These are phyloP conservation scores for Diplodus sargus DNA, from an alignment of 2,797 vertebrate species.

Conservation along the genomic window DNA sequence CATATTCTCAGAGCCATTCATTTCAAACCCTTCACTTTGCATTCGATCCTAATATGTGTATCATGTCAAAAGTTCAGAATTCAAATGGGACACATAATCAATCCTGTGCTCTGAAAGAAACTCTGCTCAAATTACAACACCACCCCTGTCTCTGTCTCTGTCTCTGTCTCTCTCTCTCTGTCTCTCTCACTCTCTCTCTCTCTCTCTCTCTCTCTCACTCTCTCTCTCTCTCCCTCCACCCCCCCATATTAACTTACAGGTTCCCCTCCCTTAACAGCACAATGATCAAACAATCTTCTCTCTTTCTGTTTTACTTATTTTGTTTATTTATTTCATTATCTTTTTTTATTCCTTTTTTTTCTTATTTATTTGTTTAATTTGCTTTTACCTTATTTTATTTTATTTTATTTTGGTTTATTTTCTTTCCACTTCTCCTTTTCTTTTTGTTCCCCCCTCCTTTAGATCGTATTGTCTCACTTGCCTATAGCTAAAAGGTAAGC, in stretches of 20 bases:
- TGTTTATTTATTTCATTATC: conserved; percentile 52
- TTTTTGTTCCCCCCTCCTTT: conserved; percentile 90
- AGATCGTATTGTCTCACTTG: conserved; percentile 99
- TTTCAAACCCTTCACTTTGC: background rate
- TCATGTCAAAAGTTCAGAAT: background rate
- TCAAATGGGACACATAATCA: background rate
- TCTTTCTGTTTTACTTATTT: conserved; percentile 57
- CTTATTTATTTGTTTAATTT: conserved; percentile 4
- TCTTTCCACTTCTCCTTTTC: conserved; percentile 71
- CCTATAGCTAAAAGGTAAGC: conserved; percentile 99
- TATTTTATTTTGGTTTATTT: background rate
- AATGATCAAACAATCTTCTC: conserved; percentile 74
- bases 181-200: background rate
- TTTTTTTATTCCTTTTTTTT: background rate
- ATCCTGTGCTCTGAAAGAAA: conserved; percentile 70
- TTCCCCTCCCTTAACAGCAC: conserved; percentile 57
- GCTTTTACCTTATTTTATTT: conserved; percentile 29
- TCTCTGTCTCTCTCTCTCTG: background rate
- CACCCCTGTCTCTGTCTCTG: background rate
- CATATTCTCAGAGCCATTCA: background rate
- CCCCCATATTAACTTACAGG: conserved; percentile 45
- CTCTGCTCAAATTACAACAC: conserved; percentile 31
- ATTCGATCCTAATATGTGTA: background rate
- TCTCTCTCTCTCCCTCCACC: background rate
- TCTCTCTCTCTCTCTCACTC: background rate